Evolutionary conservation across 1,140 invertebrate genomes (phyloP), one percentile per base, ranked within the genome.

Genomic region (Scaptomyza graminum): DNA sequence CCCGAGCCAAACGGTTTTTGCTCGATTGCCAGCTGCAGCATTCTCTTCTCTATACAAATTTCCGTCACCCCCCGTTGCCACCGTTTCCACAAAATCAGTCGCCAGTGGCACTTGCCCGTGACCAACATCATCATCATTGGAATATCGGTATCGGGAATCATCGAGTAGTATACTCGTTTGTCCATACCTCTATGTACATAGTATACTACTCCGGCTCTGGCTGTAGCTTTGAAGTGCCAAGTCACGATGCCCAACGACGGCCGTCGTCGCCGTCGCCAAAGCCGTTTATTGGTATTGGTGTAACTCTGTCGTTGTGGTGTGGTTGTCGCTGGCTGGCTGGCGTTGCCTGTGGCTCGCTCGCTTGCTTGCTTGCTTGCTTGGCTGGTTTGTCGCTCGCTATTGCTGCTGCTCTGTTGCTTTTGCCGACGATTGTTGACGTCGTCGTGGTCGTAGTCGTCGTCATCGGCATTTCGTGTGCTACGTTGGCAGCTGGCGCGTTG

Each of bases 251-350:
- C 73, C 60, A 31, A 57, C 51, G 46, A 69, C 67, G 67, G 49
- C 51, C 51, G 66, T 62, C 57, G 46, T n/a, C n/a, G 44, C 55
- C 64, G 51, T 61, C 41, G 55, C 18, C 50, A 39, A n/a, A 12
- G 50, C 49, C 47, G 41, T 72, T 57, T 63, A 73, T 73, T 73
- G 74, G 70, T 76, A 68, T 76, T 76, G 74, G 70, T 76, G 69
- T 73, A 71, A 72, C 73, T 65, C 64, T 69, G 67, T 59, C 68
- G 69, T 55, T 71, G 68, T 66, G 62, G 68, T 71, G 68, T 66
- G 62, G 68, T 66, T 71, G 68, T 66, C 62, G 68, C 51, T 68
- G 62, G 68, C 37, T 39, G 37, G 54, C 54, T 74, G 22, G 64
- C 66, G 63, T 37, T 39, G 64, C 41, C 51, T 55, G 60, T 28